A percentile compares a stretch with the other conserved stretches of the same genome.
Evolutionary conservation across 2,113 vertebrate genomes (phyloP).

Genomic region (Takifugu bimaculatus): DNA sequence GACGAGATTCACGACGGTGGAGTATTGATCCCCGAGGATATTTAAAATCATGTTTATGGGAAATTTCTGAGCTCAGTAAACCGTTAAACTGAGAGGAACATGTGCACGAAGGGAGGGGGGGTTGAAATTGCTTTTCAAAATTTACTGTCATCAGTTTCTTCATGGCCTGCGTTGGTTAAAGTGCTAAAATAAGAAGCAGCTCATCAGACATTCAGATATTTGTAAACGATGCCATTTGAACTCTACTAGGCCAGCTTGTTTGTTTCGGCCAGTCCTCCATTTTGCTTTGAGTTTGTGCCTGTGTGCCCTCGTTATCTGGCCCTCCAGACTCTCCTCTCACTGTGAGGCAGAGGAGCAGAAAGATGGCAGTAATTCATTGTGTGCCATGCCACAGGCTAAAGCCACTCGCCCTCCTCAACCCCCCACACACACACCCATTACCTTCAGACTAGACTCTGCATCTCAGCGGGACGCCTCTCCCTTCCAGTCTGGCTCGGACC

Average conservation of each 20-base stretch:
- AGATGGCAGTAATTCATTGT: constrained; percentile 67
- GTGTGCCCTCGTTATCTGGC: constrained; percentile 66
- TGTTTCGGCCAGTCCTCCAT: constrained; percentile 38
- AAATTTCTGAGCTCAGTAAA: constrained; percentile 32
- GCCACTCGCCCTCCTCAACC: neutral
- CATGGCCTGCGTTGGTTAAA: constrained; percentile 41
- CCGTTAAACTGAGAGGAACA: neutral
- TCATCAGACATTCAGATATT: constrained; percentile 56
- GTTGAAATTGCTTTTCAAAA: constrained; percentile 11
- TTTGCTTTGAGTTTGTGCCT: constrained; percentile 54
- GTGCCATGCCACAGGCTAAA: constrained; percentile 59
- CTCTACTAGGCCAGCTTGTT: constrained; percentile 47
- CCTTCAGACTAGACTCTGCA: constrained; percentile 54
- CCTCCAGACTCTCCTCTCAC: constrained; percentile 56
- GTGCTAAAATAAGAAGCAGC: constrained; percentile 54
- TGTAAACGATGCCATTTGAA: constrained; percentile 55
- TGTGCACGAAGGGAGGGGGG: neutral
- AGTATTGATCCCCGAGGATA: constrained; percentile 47
- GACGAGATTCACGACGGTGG: constrained; percentile 20
- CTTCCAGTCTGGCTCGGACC: constrained; percentile 30
- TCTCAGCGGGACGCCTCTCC: constrained; percentile 53
- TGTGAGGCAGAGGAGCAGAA: constrained; percentile 63
- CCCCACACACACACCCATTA: constrained; percentile 49
- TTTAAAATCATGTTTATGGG: constrained; percentile 43
- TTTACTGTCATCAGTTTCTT: constrained; percentile 1